phyloP scores from a whole-genome alignment of 2,113 vertebrate genomes.

The Pardalotus punctatus region DNA sequence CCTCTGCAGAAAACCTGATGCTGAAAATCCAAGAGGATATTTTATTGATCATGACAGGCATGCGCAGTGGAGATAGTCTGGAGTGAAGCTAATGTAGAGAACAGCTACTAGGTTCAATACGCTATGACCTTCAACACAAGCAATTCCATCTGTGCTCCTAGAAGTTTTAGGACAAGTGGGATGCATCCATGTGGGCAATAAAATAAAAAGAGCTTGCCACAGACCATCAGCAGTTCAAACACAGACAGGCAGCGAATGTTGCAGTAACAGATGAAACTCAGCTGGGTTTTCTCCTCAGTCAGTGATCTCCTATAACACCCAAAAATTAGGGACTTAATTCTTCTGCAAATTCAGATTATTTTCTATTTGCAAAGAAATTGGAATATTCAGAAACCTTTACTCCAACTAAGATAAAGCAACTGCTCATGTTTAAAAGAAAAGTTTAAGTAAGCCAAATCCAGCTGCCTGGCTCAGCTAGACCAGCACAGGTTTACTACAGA shows the following conservation, averaged over 20 bases:
- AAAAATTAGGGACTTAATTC: background rate
- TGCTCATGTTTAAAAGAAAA: background rate
- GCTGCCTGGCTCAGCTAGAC: background rate
- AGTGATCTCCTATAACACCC: background rate
- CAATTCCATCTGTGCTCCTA: background rate
- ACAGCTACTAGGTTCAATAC: background rate
- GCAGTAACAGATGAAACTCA: background rate
- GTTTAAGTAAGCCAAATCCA: background rate
- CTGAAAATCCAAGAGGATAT: background rate
- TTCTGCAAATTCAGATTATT: background rate
- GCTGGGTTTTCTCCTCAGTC: background rate
- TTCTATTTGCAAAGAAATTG: background rate
- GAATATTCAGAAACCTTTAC: background rate
- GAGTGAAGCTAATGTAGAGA: background rate
- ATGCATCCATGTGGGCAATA: background rate
- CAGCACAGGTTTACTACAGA: background rate
- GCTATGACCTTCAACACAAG: background rate
- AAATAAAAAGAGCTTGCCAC: background rate
- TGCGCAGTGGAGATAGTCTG: rapidly evolving
- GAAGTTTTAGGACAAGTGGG: background rate
- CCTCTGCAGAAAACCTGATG: background rate
- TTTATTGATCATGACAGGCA: background rate
- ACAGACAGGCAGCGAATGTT: background rate
- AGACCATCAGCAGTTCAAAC: background rate
- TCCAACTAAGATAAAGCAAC: background rate